These are phyloP conservation scores for Phyllotreta striolata DNA, from an alignment of 2,888 invertebrate species.

Conservation along the genomic window DNA sequence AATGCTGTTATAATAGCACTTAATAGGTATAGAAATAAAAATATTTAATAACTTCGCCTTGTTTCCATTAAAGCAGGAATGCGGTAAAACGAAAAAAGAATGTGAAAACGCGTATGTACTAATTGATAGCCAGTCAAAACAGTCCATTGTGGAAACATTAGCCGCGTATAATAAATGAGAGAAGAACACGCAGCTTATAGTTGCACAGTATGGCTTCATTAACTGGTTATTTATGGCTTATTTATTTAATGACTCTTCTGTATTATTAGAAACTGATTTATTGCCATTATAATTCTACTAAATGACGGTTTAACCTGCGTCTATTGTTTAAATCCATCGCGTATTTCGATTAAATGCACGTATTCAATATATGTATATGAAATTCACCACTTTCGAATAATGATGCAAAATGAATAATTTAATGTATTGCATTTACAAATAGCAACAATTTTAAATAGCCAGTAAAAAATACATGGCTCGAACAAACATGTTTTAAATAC, in stretches of 20 bases:
- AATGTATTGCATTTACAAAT: too few relatives aligned
- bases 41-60: constrained; percentile 9
- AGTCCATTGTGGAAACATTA: constrained; percentile 39
- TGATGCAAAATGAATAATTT: too few relatives aligned
- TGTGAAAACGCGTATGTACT: constrained; percentile 22
- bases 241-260: constrained; percentile 45
- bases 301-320: constrained; percentile 42
- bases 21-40: constrained; percentile 4
- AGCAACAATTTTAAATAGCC: too few relatives aligned
- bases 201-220: constrained; percentile 46
- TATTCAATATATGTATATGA: constrained; percentile 11
- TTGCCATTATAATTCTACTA: constrained; percentile 43
- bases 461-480: too few relatives aligned
- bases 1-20: not conserved
- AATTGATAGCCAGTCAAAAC: constrained; percentile 40
- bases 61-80: constrained; percentile 10
- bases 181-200: constrained; percentile 40
- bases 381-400: not conserved
- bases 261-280: constrained; percentile 46
- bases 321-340: constrained; percentile 30
- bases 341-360: constrained; percentile 10
- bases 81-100: constrained; percentile 18
- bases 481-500: too few relatives aligned
- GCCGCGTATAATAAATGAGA: constrained; percentile 38
- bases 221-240: constrained; percentile 46